Conservation (phyloP, 2,888 invertebrate species). For the Clusia tigrina region DNA sequence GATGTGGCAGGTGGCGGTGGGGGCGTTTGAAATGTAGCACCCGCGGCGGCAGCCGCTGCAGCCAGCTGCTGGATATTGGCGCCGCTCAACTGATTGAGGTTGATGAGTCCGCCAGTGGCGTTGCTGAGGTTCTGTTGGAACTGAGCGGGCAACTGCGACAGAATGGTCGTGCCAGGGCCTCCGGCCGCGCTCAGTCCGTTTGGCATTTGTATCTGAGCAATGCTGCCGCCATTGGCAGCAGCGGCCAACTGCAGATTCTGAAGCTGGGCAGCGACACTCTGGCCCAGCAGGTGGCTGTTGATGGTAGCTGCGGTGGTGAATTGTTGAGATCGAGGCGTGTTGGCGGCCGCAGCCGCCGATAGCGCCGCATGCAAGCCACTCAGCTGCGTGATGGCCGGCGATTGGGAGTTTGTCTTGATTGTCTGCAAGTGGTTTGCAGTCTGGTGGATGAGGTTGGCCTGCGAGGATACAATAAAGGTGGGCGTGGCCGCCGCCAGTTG, state of each 20-base stretch:
- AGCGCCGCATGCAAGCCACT: constrained; percentile 61
- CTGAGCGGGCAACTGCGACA: constrained; percentile 63
- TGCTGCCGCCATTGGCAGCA: constrained; percentile 57
- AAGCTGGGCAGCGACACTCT: constrained; percentile 61
- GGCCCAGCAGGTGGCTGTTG: constrained; percentile 62
- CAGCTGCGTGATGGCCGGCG: constrained; percentile 56
- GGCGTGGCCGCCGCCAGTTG: constrained; percentile 67
- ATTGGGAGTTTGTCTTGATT: constrained; percentile 56
- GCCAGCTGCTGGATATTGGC: constrained; percentile 59
- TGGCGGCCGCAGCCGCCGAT: constrained; percentile 47
- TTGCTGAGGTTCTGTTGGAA: constrained; percentile 61
- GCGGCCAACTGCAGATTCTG: constrained; percentile 63
- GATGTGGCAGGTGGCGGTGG: constrained; percentile 46
- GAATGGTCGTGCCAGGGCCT: constrained; percentile 37
- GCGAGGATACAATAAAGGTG: constrained; percentile 66
- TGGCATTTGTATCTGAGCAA: constrained; percentile 65
- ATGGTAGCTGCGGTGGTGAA: constrained; percentile 59
- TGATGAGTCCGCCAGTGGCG: constrained; percentile 57
- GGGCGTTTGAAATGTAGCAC: constrained; percentile 58
- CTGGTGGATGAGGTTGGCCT: constrained; percentile 65
- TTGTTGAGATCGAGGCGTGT: constrained; percentile 63
- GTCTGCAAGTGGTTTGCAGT: constrained; percentile 60
- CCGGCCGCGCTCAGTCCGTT: constrained; percentile 59
- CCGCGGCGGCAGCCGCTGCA: constrained; percentile 52
- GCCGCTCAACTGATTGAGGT: constrained; percentile 61